Base-by-base conservation (phyloP, 64 coral and sea anemone species). In the Pocillopora damicornis region DNA sequence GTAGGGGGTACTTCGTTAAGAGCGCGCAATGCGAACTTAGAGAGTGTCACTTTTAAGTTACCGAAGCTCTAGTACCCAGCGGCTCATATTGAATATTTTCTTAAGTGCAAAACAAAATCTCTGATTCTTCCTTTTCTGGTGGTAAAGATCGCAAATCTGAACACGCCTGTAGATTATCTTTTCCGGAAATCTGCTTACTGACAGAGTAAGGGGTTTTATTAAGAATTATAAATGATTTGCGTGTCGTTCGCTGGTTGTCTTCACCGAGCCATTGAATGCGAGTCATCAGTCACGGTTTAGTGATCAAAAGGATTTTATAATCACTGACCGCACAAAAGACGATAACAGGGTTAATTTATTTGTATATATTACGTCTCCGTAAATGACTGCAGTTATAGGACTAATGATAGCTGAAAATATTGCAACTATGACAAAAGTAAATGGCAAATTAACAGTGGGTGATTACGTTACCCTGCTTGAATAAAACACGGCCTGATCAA, bases 331-430 rank as follows among this genome's bases (percentile, higher is more conserved):
- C 81, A 85, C 2, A 45, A 25, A 73, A 12, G 65, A 71, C 62
- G 72, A 85, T 37, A 83, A 83, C 51, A 61, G n/a, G 81, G 58
- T 85, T 59, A 72, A 37, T 85, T 85, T 73, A 67, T 85, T 85
- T 85, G 35, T 83, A 68, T 71, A 85, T 72, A 38, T 63, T 79
- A 79, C 59, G 30, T 79, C 77, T 22, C 42, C 42, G 42, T 7
- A 51, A 51, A 51, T 4, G 7, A 51, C 2, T 4, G 7, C 2
- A 51, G 7, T 4, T 4, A 51, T 4, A 51, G 42, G 7, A 51
- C 42, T 4, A 51, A 51, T 51, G 42, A 51, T 51, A 51, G 7
- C 3, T 51, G 42, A 51, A 51, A 51, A 51, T 51, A 51, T 7
- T 51, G 42, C 7, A 51, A 7, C 7, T 51, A 51, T 4, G 42